phyloP scores from a whole-genome alignment of 1,140 invertebrate species.

The Neomicropteryx cornuta region DNA sequence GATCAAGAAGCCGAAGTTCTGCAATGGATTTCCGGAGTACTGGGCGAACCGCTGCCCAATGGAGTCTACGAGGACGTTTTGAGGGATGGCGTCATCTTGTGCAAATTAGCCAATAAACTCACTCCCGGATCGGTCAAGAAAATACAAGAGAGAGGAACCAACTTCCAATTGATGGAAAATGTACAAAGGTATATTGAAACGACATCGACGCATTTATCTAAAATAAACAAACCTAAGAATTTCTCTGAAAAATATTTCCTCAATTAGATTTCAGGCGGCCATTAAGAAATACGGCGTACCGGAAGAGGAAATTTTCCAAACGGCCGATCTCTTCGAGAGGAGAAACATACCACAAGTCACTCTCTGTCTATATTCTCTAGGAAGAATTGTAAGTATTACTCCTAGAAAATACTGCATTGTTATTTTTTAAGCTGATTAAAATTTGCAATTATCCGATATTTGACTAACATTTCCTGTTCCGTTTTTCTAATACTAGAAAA shows the following conservation, averaged over 20 bases:
- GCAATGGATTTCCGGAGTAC: slow-evolving; percentile 80
- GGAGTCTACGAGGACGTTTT: slow-evolving; percentile 86
- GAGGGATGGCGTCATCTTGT: slow-evolving; percentile 84
- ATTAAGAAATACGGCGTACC: slow-evolving; percentile 90
- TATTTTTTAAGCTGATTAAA: background rate
- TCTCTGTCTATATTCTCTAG: slow-evolving; percentile 77
- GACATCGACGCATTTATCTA: background rate
- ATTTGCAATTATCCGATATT: too few relatives aligned
- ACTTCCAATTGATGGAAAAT: slow-evolving; percentile 98
- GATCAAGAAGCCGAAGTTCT: slow-evolving; percentile 85
- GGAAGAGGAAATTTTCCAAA: slow-evolving; percentile 97
- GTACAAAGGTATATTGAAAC: slow-evolving; percentile 76
- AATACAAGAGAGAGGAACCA: slow-evolving; percentile 90
- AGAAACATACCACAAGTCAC: slow-evolving; percentile 95
- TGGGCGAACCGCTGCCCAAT: slow-evolving; percentile 75
- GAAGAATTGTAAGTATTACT: slow-evolving; percentile 72
- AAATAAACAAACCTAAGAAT: background rate
- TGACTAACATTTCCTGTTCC: too few relatives aligned
- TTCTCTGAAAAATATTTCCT: slow-evolving; percentile 8
- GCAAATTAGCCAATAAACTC: slow-evolving; percentile 92
- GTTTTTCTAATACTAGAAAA: too few relatives aligned
- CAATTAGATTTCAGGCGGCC: slow-evolving; percentile 79
- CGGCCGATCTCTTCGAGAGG: slow-evolving; percentile 92
- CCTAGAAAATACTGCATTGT: slow-evolving; percentile 2
- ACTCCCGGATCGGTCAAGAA: slow-evolving; percentile 91